phyloP scores from a whole-genome alignment of 2,888 invertebrate species.

The Malthinus seriepunctatus region DNA sequence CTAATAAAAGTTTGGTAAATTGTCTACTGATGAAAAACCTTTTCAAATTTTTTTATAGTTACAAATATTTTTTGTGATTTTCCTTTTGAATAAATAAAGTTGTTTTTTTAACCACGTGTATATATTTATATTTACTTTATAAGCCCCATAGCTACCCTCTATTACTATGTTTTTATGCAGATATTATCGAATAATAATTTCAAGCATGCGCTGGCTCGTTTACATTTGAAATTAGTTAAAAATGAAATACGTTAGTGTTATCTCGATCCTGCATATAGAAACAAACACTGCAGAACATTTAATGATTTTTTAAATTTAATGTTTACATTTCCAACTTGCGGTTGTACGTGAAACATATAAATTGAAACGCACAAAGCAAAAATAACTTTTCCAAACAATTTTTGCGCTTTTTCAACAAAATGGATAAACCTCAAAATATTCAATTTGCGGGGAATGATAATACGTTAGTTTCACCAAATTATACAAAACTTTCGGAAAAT shows the following conservation, averaged over 20 bases:
- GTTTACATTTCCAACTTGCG: constrained; percentile 11
- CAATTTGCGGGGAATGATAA: constrained; percentile 8
- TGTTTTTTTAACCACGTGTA: neutral
- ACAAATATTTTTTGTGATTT: constrained; percentile 1
- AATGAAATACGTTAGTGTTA: constrained; percentile 24
- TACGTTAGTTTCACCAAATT: constrained; percentile 48
- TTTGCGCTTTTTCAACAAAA: too few relatives aligned
- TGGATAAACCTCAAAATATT: constrained; percentile 13
- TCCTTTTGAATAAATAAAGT: neutral
- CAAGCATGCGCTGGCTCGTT: constrained; percentile 44
- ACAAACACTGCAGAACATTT: constrained; percentile 20
- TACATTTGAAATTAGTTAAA: constrained; percentile 26
- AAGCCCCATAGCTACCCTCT: neutral
- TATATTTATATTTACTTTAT: neutral
- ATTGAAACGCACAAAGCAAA: constrained; percentile 9
- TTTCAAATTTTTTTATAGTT: constrained; percentile 1
- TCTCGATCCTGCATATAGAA: constrained; percentile 26
- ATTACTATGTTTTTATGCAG: constrained; percentile 35
- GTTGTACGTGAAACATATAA: constrained; percentile 4
- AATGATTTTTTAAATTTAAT: constrained; percentile 21
- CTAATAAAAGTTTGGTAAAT: neutral
- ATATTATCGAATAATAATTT: constrained; percentile 45
- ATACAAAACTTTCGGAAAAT: constrained; percentile 59
- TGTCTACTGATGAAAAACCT: neutral
- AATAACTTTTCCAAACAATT: too few relatives aligned